phyloP scores from a whole-genome alignment of 2,888 invertebrate species.

The Carabus problematicus region DNA sequence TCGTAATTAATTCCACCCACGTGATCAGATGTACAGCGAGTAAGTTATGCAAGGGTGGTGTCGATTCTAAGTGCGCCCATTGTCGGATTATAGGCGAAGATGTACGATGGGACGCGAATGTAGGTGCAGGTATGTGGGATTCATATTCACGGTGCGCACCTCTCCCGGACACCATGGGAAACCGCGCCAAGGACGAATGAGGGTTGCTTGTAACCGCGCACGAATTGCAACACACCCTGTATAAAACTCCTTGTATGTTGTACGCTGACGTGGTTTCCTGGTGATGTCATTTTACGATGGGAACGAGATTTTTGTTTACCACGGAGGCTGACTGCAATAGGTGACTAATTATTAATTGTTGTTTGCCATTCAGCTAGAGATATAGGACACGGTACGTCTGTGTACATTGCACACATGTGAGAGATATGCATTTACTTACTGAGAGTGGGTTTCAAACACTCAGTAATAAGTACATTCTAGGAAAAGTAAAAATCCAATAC shows the following conservation, averaged over 20 bases:
- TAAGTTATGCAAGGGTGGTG: slow-evolving; percentile 11
- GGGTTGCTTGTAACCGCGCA: slow-evolving; percentile 2
- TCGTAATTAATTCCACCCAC: slow-evolving; percentile 22
- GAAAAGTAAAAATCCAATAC: no score
- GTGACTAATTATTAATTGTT: no score
- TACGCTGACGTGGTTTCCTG: not conserved
- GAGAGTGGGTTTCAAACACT: no score
- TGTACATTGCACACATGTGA: no score
- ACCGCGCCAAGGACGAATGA: slow-evolving; percentile 14
- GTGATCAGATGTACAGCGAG: not conserved
- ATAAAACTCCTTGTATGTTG: slow-evolving; percentile 1
- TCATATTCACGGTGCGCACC: not conserved
- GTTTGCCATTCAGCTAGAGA: no score
- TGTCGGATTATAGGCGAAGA: slow-evolving; percentile 11
- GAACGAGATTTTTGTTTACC: no score
- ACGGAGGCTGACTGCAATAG: no score
- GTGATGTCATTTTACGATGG: slow-evolving; percentile 13
- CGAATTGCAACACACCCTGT: slow-evolving; percentile 9
- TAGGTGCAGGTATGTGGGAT: not conserved
- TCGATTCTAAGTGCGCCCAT: not conserved
- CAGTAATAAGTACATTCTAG: no score
- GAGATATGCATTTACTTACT: no score
- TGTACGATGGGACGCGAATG: slow-evolving; percentile 11
- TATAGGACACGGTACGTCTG: no score
- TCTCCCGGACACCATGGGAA: not conserved